phyloP scores from a whole-genome alignment of 2,797 vertebrate genomes.

The Oreonectes daqikongensis region DNA sequence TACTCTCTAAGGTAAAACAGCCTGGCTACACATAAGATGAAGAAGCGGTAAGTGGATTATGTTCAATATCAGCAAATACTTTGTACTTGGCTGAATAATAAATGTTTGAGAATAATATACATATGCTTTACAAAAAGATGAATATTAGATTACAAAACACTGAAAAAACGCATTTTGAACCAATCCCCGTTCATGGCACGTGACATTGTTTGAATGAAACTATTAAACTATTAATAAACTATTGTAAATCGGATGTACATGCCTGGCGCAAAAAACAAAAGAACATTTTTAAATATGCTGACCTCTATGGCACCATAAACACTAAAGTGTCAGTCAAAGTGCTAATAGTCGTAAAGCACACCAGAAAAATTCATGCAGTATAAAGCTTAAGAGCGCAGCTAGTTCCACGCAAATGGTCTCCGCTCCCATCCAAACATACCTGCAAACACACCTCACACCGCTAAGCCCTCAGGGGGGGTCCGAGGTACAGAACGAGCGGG shows the following conservation, averaged over 20 bases:
- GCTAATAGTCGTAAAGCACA: neutral
- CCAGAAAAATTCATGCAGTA: slow-evolving; percentile 1
- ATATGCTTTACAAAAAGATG: neutral
- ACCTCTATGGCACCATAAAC: neutral
- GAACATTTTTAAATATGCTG: neutral
- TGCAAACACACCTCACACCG: slow-evolving; percentile 24
- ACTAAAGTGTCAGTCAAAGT: neutral
- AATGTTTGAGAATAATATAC: neutral
- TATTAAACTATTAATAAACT: too few relatives aligned
- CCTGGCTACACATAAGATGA: neutral
- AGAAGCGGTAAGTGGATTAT: neutral
- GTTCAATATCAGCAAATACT: slow-evolving; percentile 6
- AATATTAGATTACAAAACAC: neutral
- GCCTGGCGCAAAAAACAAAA: too few relatives aligned
- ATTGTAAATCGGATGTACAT: too few relatives aligned
- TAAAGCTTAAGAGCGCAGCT: neutral
- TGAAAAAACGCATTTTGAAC: neutral
- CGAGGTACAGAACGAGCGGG: slow-evolving; percentile 40
- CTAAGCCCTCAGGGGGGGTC: slow-evolving; percentile 31
- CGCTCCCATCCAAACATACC: slow-evolving; percentile 20
- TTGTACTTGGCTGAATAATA: slow-evolving; percentile 14
- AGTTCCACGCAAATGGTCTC: slow-evolving; percentile 6
- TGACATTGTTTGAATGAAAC: neutral
- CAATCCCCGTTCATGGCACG: neutral
- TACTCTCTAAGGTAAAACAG: slow-evolving; percentile 9